Conservation (phyloP, 2,113 vertebrate species). For the Neoarius graeffei region DNA sequence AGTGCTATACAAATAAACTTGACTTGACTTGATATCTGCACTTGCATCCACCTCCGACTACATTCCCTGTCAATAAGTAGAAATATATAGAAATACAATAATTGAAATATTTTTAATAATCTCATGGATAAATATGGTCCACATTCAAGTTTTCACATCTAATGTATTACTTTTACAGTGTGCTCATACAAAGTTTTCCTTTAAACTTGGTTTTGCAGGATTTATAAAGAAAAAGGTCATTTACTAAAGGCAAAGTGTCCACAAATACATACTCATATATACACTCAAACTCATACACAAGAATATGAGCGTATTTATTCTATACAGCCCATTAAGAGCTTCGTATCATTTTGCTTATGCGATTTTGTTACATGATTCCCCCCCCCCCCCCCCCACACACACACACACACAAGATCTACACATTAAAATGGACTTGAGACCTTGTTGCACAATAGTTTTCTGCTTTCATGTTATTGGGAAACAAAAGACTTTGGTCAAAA, state of each 20-base stretch:
- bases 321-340: background rate
- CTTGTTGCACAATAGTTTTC: background rate
- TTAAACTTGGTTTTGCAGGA: background rate
- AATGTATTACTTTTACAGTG: background rate
- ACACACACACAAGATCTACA: background rate
- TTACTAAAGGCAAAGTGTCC: background rate
- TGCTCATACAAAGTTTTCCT: background rate
- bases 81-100: background rate
- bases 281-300: background rate
- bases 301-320: background rate
- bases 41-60: too few species aligned
- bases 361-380: background rate
- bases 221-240: background rate
- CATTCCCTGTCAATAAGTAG: background rate
- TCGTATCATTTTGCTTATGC: background rate
- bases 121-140: background rate
- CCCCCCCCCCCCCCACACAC: too few species aligned
- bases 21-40: too few species aligned
- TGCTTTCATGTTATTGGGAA: slow-evolving; percentile 5
- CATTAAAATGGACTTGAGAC: background rate
- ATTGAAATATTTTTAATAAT: background rate
- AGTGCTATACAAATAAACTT: too few species aligned
- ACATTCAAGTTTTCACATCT: background rate
- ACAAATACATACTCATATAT: slow-evolving; percentile 1
- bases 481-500: slow-evolving; percentile 2